Conservation (phyloP, 2,888 invertebrate species). For the Orthosia cruda region DNA sequence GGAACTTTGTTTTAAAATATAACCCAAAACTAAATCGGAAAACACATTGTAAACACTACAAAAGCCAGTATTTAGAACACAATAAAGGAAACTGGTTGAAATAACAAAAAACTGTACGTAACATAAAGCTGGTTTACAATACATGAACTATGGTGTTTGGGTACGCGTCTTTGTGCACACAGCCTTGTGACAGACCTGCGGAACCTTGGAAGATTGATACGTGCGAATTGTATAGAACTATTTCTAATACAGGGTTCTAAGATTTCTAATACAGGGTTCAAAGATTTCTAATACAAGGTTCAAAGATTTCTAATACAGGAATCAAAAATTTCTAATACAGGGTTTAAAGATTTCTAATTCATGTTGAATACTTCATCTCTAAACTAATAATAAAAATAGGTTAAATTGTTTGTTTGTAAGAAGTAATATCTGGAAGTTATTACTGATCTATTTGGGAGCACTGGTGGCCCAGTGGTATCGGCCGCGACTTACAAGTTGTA, state of each 20-base stretch:
- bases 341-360: slow-evolving; percentile 6
- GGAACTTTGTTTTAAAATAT: not conserved
- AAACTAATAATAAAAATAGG: too few species aligned
- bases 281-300: too few species aligned
- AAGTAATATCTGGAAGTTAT: too few species aligned
- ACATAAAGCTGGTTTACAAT: slow-evolving; percentile 29
- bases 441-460: too few species aligned
- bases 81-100: slow-evolving; percentile 30
- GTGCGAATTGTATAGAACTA: slow-evolving; percentile 12
- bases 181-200: slow-evolving; percentile 37
- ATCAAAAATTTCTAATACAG: too few species aligned
- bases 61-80: not conserved
- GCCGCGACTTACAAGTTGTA: too few species aligned
- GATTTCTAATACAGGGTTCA: too few species aligned
- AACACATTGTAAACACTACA: not conserved
- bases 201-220: slow-evolving; percentile 19
- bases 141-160: not conserved
- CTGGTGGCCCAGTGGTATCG: too few species aligned
- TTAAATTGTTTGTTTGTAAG: too few species aligned
- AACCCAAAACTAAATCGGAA: slow-evolving; percentile 2
- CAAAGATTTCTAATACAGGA: too few species aligned
- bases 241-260: not conserved
- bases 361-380: not conserved
- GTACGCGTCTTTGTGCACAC: slow-evolving; percentile 5
- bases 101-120: slow-evolving; percentile 1